Evolutionary conservation across 2,797 vertebrate species (phyloP), one percentile per base, ranked within the genome.

Genomic region (Tinamus major): DNA sequence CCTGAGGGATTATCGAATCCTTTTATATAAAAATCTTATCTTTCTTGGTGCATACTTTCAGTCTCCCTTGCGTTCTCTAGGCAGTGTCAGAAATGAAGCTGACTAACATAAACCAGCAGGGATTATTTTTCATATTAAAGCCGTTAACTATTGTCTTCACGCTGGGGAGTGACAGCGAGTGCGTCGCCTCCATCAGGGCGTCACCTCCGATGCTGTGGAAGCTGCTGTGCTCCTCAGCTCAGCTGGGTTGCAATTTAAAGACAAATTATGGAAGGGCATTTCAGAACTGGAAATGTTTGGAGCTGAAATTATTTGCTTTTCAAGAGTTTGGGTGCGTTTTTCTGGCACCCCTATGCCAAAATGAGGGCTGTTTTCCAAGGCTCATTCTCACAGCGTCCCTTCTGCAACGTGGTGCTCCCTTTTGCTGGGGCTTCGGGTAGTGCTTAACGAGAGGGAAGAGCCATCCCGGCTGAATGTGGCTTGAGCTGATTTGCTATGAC

Each of bases 1-100:
- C 87, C 85, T 35, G 85, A 92, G 70, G 93, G 87, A 89, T 94
- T 93, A 95, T 53, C 55, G 83, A 92, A 85, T 92, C 2, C 85
- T 75, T 95, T 94, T 76, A 7, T 64, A 35, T 41, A 91, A 67
- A 95, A 93, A 95, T 94, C 87, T 78, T 90, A 6, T 48, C 82
- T 78, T 93, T 74, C 64, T 86, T 89, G 69, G 14, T 95, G 39
- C 6, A 6, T 78, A 14, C 67, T 0, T 0, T 75, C 64, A 71
- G 49, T 79, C 80, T 48, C 26, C 13, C 2, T 84, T 81, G 35
- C 29, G 35, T 8, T 62, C 82, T 72, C 1, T 8, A 83, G 63
- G 59, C 85, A 89, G 44, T 83, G 64, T 71, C 90, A 71, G 56
- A 77, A 6, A 71, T 86, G 86, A 74, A 87, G 62, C 49, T 2